These are phyloP conservation scores for Rhagoletis zephyria DNA, from an alignment of 1,140 invertebrate genomes.

Conservation along the genomic window DNA sequence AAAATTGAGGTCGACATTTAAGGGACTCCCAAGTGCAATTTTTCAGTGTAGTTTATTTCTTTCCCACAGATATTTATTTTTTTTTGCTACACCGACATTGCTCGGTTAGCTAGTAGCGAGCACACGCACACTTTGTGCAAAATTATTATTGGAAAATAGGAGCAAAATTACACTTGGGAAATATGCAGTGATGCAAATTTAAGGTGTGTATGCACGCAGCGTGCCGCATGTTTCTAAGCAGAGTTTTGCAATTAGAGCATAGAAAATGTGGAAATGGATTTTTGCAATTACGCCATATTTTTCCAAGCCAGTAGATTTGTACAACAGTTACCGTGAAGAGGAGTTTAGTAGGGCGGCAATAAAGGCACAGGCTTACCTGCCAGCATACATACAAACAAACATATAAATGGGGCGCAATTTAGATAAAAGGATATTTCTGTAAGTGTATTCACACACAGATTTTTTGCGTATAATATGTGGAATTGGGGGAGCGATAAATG, in stretches of 20 bases:
- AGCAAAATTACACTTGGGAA: neutral
- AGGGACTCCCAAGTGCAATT: slow-evolving; percentile 2
- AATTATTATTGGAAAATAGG: neutral
- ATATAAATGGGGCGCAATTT: neutral
- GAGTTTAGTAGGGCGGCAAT: neutral
- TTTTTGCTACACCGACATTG: neutral
- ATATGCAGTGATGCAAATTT: neutral
- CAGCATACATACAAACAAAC: too few species aligned
- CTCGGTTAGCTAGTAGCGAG: neutral
- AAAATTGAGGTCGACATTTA: slow-evolving; percentile 53
- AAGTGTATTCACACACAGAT: neutral
- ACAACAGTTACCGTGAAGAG: neutral
- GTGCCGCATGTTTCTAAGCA: neutral
- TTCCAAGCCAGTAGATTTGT: slow-evolving; percentile 19
- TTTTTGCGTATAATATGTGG: too few species aligned
- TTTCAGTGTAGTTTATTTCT: slow-evolving; percentile 21
- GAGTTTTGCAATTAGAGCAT: neutral
- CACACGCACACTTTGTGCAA: neutral
- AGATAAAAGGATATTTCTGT: neutral
- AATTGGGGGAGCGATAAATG: too few species aligned
- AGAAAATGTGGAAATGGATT: slow-evolving; percentile 1
- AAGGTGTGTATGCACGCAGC: neutral
- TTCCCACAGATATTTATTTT: too few species aligned
- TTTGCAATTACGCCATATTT: slow-evolving; percentile 28
- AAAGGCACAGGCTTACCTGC: neutral